Evolutionary conservation across 1,140 invertebrate genomes (phyloP).

Genomic region (Cheumatopsyche charites): DNA sequence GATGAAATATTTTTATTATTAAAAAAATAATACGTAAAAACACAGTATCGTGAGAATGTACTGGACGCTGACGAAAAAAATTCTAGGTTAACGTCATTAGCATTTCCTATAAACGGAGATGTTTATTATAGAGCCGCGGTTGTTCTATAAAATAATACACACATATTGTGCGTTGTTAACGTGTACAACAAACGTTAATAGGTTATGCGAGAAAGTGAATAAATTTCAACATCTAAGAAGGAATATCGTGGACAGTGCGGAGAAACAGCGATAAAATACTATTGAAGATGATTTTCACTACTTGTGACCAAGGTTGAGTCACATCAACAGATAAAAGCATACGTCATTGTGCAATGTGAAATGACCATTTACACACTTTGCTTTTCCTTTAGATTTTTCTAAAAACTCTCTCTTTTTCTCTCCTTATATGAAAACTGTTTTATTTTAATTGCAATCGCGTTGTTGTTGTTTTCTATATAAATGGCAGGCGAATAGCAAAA

Average conservation of each 20-base stretch:
- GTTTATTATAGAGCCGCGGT: neutral
- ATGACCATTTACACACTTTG: constrained; percentile 21
- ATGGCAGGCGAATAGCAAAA: no score
- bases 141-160: neutral
- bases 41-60: neutral
- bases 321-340: neutral
- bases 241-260: neutral
- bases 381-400: constrained; percentile 15
- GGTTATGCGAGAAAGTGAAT: constrained; percentile 12
- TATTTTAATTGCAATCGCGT: constrained; percentile 4
- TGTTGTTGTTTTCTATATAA: no score
- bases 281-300: constrained; percentile 14
- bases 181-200: neutral
- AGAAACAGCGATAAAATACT: constrained; percentile 9
- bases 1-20: constrained; percentile 9
- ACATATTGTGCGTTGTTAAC: neutral
- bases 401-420: constrained; percentile 13
- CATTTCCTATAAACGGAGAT: constrained; percentile 2
- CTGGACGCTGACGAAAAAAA: neutral
- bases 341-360: constrained; percentile 4
- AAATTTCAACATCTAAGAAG: neutral
- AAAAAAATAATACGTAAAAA: constrained; percentile 9
- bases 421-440: neutral
- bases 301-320: neutral
- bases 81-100: constrained; percentile 7